Evolutionary conservation across 2,888 invertebrate genomes (phyloP).

Genomic region (Toxonevra muliebris): DNA sequence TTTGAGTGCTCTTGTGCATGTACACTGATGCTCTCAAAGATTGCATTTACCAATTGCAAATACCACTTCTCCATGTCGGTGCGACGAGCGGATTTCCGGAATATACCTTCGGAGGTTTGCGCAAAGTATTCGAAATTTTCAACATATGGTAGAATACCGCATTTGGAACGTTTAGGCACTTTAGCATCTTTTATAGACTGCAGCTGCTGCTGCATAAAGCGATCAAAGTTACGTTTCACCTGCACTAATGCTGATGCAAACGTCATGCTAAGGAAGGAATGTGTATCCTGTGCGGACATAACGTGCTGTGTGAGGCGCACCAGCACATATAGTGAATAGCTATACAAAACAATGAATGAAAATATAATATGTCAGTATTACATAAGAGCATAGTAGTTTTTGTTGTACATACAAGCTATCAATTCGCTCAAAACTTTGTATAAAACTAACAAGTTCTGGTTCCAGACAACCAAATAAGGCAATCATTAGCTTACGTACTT

Average conservation of each 20-base stretch:
- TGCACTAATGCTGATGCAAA: constrained; percentile 87
- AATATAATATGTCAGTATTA: constrained; percentile 7
- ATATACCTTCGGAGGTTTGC: constrained; percentile 85
- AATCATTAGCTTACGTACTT: constrained; percentile 86
- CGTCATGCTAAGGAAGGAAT: constrained; percentile 87
- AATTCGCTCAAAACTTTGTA: constrained; percentile 84
- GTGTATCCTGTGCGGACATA: constrained; percentile 86
- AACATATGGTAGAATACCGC: constrained; percentile 89
- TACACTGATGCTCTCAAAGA: constrained; percentile 82
- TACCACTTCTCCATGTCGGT: constrained; percentile 95
- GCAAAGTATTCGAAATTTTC: constrained; percentile 92
- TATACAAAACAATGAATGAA: constrained; percentile 59
- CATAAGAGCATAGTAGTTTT: constrained; percentile 2
- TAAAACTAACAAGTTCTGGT: constrained; percentile 84
- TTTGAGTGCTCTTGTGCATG: constrained; percentile 87
- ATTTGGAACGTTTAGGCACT: constrained; percentile 76
- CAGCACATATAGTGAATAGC: constrained; percentile 93
- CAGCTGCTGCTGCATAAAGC: constrained; percentile 85
- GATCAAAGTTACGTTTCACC: constrained; percentile 90
- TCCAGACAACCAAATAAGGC: constrained; percentile 90
- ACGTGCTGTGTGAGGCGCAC: constrained; percentile 93
- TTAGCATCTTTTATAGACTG: constrained; percentile 81
- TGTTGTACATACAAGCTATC: constrained; percentile 83
- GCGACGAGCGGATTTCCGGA: constrained; percentile 85
- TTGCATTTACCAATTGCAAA: constrained; percentile 78